Percentiles rank a stretch among this genome's conserved stretches.
These are phyloP conservation scores for Leptopilina boulardi DNA, from an alignment of 1,140 invertebrate species.

Conservation along the genomic window DNA sequence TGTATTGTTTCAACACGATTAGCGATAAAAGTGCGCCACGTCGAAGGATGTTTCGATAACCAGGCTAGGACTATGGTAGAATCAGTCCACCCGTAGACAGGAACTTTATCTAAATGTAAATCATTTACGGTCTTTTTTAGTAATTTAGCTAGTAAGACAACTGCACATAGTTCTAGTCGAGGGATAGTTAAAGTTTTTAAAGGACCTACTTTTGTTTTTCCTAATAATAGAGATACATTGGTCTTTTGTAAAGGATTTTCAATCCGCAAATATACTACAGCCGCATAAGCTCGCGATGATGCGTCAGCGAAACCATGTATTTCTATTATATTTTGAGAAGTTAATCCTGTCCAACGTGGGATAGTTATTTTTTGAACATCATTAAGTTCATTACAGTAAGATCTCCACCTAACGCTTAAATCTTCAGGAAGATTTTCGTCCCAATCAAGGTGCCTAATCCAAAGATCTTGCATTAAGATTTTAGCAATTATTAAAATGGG, in stretches of 20 bases:
- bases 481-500: neutral
- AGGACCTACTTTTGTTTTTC: neutral
- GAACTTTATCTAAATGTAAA: neutral
- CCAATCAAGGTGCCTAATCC: neutral
- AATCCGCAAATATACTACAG: too few relatives aligned
- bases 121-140: too few relatives aligned
- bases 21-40: constrained; percentile 63
- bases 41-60: constrained; percentile 53
- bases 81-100: constrained; percentile 52
- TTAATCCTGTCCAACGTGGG: neutral
- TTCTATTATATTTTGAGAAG: neutral
- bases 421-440: neutral
- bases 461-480: constrained; percentile 30
- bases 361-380: neutral
- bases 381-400: neutral
- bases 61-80: constrained; percentile 61
- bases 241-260: too few relatives aligned
- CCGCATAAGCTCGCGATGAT: too few relatives aligned
- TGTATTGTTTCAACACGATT: constrained; percentile 54
- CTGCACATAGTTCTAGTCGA: neutral
- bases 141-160: neutral
- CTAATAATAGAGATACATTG: neutral
- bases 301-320: neutral
- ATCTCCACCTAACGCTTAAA: neutral
- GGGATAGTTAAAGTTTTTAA: neutral